Conservation (phyloP, 2,888 invertebrate genomes). For the Lasiommata megera region DNA sequence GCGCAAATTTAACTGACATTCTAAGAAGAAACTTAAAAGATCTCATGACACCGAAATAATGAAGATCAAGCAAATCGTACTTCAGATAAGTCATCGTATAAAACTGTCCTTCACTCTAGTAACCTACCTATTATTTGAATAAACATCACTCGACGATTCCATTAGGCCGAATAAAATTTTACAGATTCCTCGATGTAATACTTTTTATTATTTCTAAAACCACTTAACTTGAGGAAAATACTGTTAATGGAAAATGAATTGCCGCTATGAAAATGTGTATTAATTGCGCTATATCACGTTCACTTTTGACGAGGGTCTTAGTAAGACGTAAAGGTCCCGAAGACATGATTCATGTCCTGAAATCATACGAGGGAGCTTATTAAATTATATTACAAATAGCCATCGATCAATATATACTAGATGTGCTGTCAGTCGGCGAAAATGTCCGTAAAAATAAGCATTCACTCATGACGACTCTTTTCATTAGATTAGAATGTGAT, state of each 20-base stretch:
- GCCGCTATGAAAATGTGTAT: conserved; percentile 37
- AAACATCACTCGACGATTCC: not conserved
- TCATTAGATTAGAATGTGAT: no score
- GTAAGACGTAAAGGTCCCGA: conserved; percentile 51
- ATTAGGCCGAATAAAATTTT: not conserved
- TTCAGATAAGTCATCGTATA: no score
- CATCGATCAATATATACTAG: no score
- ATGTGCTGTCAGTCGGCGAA: no score
- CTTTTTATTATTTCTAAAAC: conserved; percentile 20
- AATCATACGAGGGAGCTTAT: not conserved
- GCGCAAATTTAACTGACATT: no score
- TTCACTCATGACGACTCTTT: no score
- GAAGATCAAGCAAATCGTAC: no score
- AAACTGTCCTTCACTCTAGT: no score
- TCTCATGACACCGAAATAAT: no score
- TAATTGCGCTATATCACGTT: conserved; percentile 65
- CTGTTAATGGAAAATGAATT: conserved; percentile 32
- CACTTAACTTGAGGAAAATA: conserved; percentile 27
- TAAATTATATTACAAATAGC: no score
- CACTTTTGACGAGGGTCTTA: conserved; percentile 64
- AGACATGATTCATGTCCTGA: not conserved
- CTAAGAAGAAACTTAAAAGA: no score
- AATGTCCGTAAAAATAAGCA: no score
- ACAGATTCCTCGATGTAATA: not conserved
- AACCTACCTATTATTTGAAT: not conserved